phyloP scores from a whole-genome alignment of 1,140 invertebrate species.

The Telenomus remus region DNA sequence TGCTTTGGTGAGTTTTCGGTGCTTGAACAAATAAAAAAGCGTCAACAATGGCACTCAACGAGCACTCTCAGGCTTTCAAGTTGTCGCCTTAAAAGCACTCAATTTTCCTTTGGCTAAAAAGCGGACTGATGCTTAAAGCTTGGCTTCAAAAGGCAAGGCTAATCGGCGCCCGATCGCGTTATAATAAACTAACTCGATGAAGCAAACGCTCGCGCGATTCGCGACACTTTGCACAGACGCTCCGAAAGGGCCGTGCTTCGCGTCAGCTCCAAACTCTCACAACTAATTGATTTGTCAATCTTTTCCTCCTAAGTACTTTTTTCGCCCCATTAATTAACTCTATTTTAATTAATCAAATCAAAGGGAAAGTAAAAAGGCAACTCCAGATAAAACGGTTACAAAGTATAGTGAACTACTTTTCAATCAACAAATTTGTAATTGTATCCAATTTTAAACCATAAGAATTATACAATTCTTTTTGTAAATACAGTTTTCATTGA shows the following conservation, averaged over 20 bases:
- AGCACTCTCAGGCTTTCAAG: constrained; percentile 36
- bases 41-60: constrained; percentile 32
- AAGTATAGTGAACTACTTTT: no score
- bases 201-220: constrained; percentile 14
- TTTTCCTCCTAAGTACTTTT: constrained; percentile 20
- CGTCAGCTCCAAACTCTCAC: background rate
- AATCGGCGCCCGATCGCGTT: constrained; percentile 30
- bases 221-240: constrained; percentile 2
- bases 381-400: no score
- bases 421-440: no score
- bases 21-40: constrained; percentile 7
- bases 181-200: constrained; percentile 37
- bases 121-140: constrained; percentile 6
- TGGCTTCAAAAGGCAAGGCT: constrained; percentile 33
- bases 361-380: no score
- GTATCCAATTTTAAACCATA: no score
- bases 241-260: no score
- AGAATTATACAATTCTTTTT: no score
- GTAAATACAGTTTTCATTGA: no score
- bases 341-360: no score
- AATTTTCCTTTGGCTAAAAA: constrained; percentile 22
- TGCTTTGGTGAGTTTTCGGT: constrained; percentile 4
- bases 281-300: constrained; percentile 42
- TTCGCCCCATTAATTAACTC: constrained; percentile 30
- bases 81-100: constrained; percentile 33